phyloP scores from a whole-genome alignment of 2,888 invertebrate genomes.

The Dorcus hopei region DNA sequence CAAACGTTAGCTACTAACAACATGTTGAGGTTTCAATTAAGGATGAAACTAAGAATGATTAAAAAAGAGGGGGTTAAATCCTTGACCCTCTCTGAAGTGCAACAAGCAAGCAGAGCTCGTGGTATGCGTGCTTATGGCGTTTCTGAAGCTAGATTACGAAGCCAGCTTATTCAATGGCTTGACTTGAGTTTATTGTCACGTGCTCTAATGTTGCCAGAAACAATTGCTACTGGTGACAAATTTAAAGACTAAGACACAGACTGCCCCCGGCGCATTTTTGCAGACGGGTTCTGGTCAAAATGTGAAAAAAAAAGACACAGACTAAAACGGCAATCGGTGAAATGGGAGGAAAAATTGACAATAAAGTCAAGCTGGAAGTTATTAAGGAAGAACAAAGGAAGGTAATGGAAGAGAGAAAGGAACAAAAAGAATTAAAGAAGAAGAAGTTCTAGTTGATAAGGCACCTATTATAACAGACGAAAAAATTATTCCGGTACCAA shows the following conservation, averaged over 20 bases:
- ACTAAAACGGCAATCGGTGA: slow-evolving; percentile 93
- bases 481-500: slow-evolving; percentile 29
- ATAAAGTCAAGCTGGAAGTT: slow-evolving; percentile 82
- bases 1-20: slow-evolving; percentile 82
- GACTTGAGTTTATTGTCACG: slow-evolving; percentile 91
- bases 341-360: slow-evolving; percentile 91
- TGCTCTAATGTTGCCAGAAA: slow-evolving; percentile 91
- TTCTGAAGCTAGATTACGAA: slow-evolving; percentile 68
- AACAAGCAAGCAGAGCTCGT: slow-evolving; percentile 87
- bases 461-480: slow-evolving; percentile 57
- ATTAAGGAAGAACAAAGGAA: slow-evolving; percentile 84
- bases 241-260: too few relatives aligned
- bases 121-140: slow-evolving; percentile 98
- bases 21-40: slow-evolving; percentile 86
- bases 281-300: too few relatives aligned
- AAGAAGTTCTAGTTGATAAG: slow-evolving; percentile 56
- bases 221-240: slow-evolving; percentile 84
- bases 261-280: too few relatives aligned
- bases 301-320: too few relatives aligned
- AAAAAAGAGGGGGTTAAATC: slow-evolving; percentile 91
- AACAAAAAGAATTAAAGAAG: slow-evolving; percentile 59
- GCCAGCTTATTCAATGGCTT: slow-evolving; percentile 90
- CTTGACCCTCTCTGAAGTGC: slow-evolving; percentile 82
- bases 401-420: slow-evolving; percentile 79
- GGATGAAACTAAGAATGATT: slow-evolving; percentile 92